A percentile compares a stretch with the other conserved stretches of the same genome.
Evolutionary conservation across 2,888 invertebrate genomes (phyloP).

Genomic region (Cryptocephalus moraei): DNA sequence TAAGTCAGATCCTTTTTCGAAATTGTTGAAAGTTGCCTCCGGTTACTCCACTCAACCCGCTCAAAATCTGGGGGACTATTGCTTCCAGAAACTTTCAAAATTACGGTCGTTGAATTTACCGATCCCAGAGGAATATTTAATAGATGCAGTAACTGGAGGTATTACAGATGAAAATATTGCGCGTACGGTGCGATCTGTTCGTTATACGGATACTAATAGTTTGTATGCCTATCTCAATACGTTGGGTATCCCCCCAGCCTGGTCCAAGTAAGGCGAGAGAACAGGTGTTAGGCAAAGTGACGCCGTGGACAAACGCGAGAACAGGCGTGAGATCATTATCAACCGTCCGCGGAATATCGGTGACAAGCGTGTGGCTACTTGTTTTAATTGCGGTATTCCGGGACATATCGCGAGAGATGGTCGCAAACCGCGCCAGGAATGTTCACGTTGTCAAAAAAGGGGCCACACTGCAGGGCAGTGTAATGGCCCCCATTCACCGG

Average conservation of each 20-base stretch:
- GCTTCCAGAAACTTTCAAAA: constrained; percentile 13
- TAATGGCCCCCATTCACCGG: no score
- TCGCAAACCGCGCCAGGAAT: neutral
- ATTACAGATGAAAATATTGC: constrained; percentile 11
- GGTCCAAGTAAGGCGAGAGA: neutral
- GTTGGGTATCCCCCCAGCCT: neutral
- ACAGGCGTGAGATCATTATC: no score
- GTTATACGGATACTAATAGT: neutral
- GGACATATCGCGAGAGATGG: neutral
- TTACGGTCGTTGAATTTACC: constrained; percentile 7
- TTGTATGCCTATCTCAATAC: neutral
- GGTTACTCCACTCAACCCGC: constrained; percentile 8
- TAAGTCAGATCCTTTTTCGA: constrained; percentile 2
- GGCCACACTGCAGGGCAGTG: no score
- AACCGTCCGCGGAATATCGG: no score
- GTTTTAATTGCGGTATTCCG: neutral
- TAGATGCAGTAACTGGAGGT: constrained; percentile 15
- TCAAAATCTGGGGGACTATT: constrained; percentile 12
- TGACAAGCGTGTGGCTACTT: no score
- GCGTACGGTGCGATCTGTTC: constrained; percentile 8
- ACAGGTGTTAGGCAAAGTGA: no score
- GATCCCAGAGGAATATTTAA: constrained; percentile 11
- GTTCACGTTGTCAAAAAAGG: no score
- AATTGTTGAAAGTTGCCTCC: constrained; percentile 11
- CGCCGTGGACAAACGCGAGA: no score